Conservation (phyloP, 2,888 invertebrate species). For the Drosophila picticornis region DNA sequence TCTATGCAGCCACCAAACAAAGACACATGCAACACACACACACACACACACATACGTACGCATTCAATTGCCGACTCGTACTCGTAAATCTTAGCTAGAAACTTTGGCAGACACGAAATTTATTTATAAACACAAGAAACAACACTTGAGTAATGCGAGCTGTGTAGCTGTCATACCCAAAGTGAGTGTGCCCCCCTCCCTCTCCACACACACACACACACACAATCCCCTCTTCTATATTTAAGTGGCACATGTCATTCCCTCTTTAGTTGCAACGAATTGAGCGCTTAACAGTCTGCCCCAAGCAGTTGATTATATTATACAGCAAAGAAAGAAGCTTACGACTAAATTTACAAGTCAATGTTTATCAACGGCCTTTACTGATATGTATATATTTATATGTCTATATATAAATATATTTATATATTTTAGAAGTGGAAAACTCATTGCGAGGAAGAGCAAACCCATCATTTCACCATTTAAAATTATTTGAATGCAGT, state of each 20-base stretch:
- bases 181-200: background rate
- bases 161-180: conserved; percentile 55
- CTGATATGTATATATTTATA: background rate
- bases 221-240: background rate
- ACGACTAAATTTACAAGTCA: conserved; percentile 7
- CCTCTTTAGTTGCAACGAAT: conserved; percentile 10
- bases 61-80: conserved; percentile 42
- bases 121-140: conserved; percentile 62
- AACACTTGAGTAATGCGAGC: conserved; percentile 60
- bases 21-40: conserved; percentile 42
- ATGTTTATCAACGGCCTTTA: background rate
- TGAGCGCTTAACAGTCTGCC: conserved; percentile 2
- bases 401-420: background rate
- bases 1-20: conserved; percentile 62
- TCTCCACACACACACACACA: too few species aligned
- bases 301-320: background rate
- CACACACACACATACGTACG: conserved; percentile 15
- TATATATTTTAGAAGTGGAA: background rate
- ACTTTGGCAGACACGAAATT: conserved; percentile 77
- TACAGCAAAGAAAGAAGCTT: background rate
- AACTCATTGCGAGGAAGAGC: background rate
- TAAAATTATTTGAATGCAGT: background rate
- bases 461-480: background rate
- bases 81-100: conserved; percentile 69
- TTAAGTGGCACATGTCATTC: conserved; percentile 19